These are phyloP conservation scores for Recurvirostra avosetta DNA, from an alignment of 2,113 vertebrate genomes.

Conservation along the genomic window DNA sequence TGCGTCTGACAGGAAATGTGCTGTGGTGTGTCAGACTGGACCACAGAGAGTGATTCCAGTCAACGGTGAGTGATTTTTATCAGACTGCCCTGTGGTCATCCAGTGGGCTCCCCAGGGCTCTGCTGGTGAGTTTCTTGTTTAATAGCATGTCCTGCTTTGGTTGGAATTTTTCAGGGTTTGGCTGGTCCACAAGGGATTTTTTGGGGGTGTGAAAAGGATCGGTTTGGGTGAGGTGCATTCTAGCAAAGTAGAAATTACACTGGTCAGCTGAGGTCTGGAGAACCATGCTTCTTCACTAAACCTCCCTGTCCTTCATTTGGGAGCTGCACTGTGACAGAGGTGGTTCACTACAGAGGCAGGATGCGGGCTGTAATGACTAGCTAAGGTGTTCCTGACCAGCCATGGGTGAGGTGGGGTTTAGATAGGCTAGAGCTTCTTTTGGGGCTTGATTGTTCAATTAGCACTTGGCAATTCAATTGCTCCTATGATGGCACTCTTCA, in stretches of 20 bases:
- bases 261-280: background rate
- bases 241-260: background rate
- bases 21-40: constrained; percentile 22
- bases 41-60: constrained; percentile 28
- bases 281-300: background rate
- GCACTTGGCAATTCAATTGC: background rate
- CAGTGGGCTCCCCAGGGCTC: background rate
- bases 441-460: background rate
- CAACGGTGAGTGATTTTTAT: background rate
- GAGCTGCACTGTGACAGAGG: background rate
- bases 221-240: background rate
- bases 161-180: background rate
- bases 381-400: background rate
- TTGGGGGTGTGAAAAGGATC: background rate
- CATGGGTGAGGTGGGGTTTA: background rate
- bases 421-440: background rate
- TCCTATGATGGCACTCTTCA: background rate
- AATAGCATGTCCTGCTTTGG: background rate
- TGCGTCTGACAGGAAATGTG: constrained; percentile 33
- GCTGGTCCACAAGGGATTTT: constrained; percentile 1
- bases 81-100: constrained; percentile 17
- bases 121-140: background rate
- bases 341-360: background rate
- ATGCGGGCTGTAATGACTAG: background rate
- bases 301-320: background rate